Conservation (phyloP, 2,888 invertebrate genomes). For the Rotaria socialis region DNA sequence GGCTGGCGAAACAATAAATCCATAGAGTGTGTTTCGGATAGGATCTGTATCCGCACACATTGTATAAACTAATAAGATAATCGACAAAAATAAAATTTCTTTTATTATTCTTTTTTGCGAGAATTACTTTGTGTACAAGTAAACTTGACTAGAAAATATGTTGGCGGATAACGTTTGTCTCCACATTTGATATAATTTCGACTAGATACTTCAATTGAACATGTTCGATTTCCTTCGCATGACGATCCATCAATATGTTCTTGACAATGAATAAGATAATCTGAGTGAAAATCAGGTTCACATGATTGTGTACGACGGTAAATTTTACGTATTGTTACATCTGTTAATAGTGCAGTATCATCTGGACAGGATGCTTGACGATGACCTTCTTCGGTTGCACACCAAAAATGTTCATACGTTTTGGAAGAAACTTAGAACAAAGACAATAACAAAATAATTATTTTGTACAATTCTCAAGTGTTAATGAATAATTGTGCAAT, state of each 20-base stretch:
- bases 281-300: conserved; percentile 25
- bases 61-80: background rate
- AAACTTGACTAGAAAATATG: conserved; percentile 29
- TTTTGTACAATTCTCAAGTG: too few species aligned
- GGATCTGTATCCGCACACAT: background rate
- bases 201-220: conserved; percentile 16
- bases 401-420: conserved; percentile 37
- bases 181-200: background rate
- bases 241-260: background rate
- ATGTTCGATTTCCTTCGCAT: conserved; percentile 25
- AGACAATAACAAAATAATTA: too few species aligned
- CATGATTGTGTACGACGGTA: conserved; percentile 8
- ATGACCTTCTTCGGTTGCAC: conserved; percentile 32
- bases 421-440: background rate
- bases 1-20: conserved; percentile 37
- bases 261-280: conserved; percentile 17
- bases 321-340: background rate
- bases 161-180: background rate
- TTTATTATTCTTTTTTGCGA: background rate
- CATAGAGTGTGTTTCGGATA: conserved; percentile 3
- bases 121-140: conserved; percentile 18
- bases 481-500: too few species aligned
- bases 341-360: conserved; percentile 3
- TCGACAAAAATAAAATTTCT: background rate
- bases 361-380: conserved; percentile 15